phyloP scores from a whole-genome alignment of 2,113 vertebrate species.

The Crocuta crocuta region DNA sequence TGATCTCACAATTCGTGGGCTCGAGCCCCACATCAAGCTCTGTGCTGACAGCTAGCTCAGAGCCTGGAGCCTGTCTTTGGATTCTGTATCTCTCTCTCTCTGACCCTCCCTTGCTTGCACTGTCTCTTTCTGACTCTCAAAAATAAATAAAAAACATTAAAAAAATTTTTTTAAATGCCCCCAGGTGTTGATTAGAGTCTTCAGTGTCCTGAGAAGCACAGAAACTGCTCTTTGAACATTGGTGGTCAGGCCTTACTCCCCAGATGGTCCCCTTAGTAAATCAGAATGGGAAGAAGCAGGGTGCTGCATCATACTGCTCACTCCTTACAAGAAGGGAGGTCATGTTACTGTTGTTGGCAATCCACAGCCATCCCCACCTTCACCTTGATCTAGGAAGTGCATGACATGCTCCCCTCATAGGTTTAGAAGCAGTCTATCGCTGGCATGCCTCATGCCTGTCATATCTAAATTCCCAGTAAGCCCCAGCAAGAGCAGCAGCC shows the following conservation, averaged over 20 bases:
- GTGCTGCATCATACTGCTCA: not conserved
- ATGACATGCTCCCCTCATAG: not conserved
- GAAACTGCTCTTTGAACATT: not conserved
- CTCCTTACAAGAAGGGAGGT: not conserved
- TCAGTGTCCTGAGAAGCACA: not conserved
- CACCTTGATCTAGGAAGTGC: not conserved
- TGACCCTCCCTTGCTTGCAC: no score
- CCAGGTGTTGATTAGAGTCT: not conserved
- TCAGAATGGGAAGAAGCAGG: not conserved
- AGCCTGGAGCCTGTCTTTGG: no score
- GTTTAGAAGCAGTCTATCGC: not conserved
- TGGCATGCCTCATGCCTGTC: not conserved
- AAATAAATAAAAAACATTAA: no score
- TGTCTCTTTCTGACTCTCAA: no score
- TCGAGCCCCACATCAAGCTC: no score
- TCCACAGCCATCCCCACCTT: not conserved
- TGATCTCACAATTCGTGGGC: no score
- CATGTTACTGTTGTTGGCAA: not conserved
- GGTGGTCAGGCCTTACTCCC: not conserved
- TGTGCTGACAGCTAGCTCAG: no score
- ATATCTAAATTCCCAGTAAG: not conserved
- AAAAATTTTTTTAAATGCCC: not conserved
- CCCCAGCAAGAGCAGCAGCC: not conserved
- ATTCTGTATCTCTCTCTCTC: no score
- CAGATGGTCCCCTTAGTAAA: not conserved